Evolutionary conservation across 1,140 invertebrate genomes (phyloP).

Genomic region (Euschistus heros): DNA sequence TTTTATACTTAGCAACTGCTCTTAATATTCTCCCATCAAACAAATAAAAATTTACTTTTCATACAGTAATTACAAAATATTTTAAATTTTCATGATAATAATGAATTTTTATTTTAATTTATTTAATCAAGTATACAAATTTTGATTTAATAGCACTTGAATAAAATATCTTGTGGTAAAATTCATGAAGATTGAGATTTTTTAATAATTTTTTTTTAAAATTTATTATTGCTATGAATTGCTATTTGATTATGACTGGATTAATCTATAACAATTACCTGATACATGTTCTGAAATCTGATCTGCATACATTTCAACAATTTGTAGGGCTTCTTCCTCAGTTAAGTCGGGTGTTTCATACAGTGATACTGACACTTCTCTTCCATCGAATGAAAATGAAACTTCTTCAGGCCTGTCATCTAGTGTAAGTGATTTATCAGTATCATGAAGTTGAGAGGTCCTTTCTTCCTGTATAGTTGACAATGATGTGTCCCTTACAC

Average conservation of each 20-base stretch:
- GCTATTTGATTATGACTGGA: not conserved
- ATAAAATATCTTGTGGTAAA: too few species aligned
- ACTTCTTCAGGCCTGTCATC: conserved; percentile 71
- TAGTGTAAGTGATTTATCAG: conserved; percentile 59
- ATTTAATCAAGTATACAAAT: too few species aligned
- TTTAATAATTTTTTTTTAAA: too few species aligned
- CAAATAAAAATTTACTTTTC: too few species aligned
- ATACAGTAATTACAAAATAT: too few species aligned
- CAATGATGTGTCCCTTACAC: conserved; percentile 56
- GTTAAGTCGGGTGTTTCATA: conserved; percentile 87
- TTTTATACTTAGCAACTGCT: too few species aligned
- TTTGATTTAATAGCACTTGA: too few species aligned
- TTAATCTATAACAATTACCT: conserved; percentile 35
- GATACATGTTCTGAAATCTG: conserved; percentile 80
- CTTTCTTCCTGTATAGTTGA: conserved; percentile 84
- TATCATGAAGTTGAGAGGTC: conserved; percentile 77
- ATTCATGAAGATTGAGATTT: too few species aligned
- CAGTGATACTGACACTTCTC: conserved; percentile 78
- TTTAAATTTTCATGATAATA: too few species aligned
- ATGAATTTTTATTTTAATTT: too few species aligned
- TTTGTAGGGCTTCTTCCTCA: conserved; percentile 79
- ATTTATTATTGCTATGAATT: too few species aligned
- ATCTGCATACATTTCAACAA: conserved; percentile 88
- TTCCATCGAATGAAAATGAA: conserved; percentile 81
- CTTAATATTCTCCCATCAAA: too few species aligned